Evolutionary conservation across 2,113 vertebrate genomes (phyloP), one percentile per base, ranked within the genome.

Genomic region (Acinonyx jubatus): DNA sequence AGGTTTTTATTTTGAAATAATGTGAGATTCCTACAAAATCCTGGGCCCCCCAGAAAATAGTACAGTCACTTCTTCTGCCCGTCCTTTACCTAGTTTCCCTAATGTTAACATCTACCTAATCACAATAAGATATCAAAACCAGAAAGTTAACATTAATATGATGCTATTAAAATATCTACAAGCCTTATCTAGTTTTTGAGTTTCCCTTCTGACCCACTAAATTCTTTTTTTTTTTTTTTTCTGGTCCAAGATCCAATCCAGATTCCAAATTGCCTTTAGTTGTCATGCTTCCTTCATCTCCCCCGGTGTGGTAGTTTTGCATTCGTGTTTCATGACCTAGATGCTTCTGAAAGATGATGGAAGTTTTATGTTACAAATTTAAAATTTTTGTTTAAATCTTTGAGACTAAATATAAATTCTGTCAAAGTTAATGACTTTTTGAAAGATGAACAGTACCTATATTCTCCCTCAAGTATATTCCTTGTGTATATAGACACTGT

Each of bases 1-100:
- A 91, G 25, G 45, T 91, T 63, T 45, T 90, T 61, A 90, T 65
- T 96, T 96, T 88, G 48, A 61, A 87, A 90, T 83, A 81, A 73
- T 68, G 66, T 91, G 65, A 25, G 14, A 45, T 45, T 66, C 48
- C 6, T 31, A 31, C 25, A 83, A 96, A 89, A 63, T 65, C 85
- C 74, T 19, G 19, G 23, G 14, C 41, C 85, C 68, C 21, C 33
- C 45, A 45, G 31, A 90, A 96, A 88, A 74, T 65, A 66, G 12
- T 19, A 50, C 16, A 63, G 15, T 82, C 25, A 7, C 4, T 48
- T 80, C 3, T 94, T 69, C 31, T 78, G 41, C 0, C 48, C 8
- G 38, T 19, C 33, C 10, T 73, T 89, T 27, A 38, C 25, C 15
- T 38, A 74, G 1, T 13, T 80, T 69, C 13, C 16, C 31, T 74